Percentiles rank a stretch among this genome's conserved stretches.
Conservation (phyloP, 2,113 vertebrate species). For the Lamprotornis superbus region DNA sequence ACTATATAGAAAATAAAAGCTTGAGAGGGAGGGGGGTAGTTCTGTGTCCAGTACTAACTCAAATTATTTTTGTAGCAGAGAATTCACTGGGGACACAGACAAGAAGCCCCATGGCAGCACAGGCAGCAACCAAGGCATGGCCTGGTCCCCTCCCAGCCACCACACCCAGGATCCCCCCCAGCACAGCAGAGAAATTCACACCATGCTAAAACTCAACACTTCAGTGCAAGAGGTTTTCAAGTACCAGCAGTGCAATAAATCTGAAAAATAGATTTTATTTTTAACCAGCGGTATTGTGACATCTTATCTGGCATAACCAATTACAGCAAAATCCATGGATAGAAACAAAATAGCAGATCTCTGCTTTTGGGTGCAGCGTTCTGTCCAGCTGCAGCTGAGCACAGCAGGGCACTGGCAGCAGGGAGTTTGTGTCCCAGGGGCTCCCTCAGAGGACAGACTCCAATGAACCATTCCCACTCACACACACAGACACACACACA, state of each 20-base stretch:
- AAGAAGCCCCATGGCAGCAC: not conserved
- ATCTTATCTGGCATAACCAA: constrained; percentile 71
- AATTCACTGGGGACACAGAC: not conserved
- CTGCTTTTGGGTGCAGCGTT: not conserved
- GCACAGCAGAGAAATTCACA: not conserved
- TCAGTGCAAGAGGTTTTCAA: not conserved
- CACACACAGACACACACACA: not conserved
- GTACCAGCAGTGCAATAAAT: constrained; percentile 50
- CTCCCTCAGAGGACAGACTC: constrained; percentile 10
- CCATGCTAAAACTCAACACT: not conserved
- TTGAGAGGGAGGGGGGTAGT: no score
- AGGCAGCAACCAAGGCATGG: not conserved
- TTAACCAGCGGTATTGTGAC: constrained; percentile 77
- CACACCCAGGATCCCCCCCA: rapidly evolving
- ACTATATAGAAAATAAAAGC: not conserved
- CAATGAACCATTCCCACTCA: not conserved
- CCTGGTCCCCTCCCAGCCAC: not conserved
- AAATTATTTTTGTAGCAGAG: not conserved
- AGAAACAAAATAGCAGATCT: constrained; percentile 60
- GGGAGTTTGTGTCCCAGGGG: constrained; percentile 10
- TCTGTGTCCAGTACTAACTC: not conserved
- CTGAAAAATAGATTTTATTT: constrained; percentile 85
- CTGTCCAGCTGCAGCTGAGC: not conserved
- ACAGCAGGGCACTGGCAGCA: not conserved
- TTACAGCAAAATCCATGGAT: constrained; percentile 71